Evolutionary conservation across 2,113 vertebrate species (phyloP), one percentile per base, ranked within the genome.

Genomic region (Cynocephalus volans): DNA sequence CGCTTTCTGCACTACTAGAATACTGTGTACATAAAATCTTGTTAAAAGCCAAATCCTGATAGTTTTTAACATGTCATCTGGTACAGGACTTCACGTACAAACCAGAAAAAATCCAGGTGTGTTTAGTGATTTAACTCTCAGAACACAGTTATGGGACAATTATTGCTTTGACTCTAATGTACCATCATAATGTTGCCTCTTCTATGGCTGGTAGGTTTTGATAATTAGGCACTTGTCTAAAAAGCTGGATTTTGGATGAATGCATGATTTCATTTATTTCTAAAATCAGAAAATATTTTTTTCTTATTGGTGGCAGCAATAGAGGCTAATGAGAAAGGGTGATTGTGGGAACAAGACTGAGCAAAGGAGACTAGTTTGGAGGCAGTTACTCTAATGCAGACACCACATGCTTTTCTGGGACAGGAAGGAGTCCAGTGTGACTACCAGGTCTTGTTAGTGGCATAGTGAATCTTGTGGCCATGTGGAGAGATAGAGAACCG

Each of bases 41-140:
- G 18, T 91, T 80, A 58, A 84, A 79, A 96, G 41, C 7, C 83
- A 95, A 50, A 88, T 79, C 21, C 28, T 80, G 79, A 52, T 80
- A 64, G 50, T 52, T 82, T 77, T 64, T 48, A 7, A 70, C 69
- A 64, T 65, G 19, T 64, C 73, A 56, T 19, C 31, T 65, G 60
- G 31, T 83, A 52, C 3, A 60, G 36, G 50, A 31, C 45, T 77
- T 90, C 12, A 9, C n/a, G 2, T 83, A 60, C 21, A 84, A 79
- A 91, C 48, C 21, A 62, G 73, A 80, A 28, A n/a, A 56, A 83
- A 52, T 77, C 62, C 41, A 50, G 14, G 7, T 82, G 19, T 50
- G 28, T 76, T 62, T 23, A 62, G 67, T 3, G 12, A 45, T 8
- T 15, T 12, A 41, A n/a, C 54, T n/a, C 14, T 12, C 41, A 52